Base-by-base conservation (phyloP, 2,888 invertebrate genomes). In the Cryptus armator region DNA sequence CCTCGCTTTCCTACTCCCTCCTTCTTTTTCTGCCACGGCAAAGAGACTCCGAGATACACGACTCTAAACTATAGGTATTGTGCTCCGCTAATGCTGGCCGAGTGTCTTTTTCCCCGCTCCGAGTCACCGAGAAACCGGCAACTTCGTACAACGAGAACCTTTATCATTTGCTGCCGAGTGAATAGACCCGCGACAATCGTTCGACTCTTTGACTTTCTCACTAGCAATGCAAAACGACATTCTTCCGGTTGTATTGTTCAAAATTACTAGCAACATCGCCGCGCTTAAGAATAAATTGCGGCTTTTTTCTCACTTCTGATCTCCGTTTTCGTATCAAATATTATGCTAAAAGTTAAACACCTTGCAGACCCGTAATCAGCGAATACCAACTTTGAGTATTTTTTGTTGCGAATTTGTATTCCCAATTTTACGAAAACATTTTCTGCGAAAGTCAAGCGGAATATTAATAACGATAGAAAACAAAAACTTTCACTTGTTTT, bases 101-200 rank as follows among this genome's bases (percentile, higher is more conserved):
- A 72, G 72, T 71, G 56, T 62, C 64, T 66, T 76, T 37, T 43
- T 70, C 59, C 59, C 48, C 74, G 14, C 48, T 48, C 62, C 29
- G 46, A 72, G 67, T 59, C 48, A 72, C 32, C 56, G 67, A 72
- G 46, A 72, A 72, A 72, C 56, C 24, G n/a, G 68, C 29, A 46
- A 59, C 67, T 53, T 24, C 51, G 24, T 59, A 51, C 64, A 51
- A 81, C 85, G 83, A 66, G 83, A 66, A 81, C 67, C 77, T 77
- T 86, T 88, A 43, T 59, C 14, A 59, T 29, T 62, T 29, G 29
- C 59, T 86, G 85, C 83, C 78, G 84, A 19, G 64, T 78, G 77
- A 59, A 59, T 29, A 24, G 59, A 59, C 24, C 48, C 12, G 48
- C 48, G 48, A 59, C 59, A 19, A 59, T 59, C 59, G 59, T 59